phyloP scores from a whole-genome alignment of 1,140 invertebrate species.

The Pemphigus obesinymphae region DNA sequence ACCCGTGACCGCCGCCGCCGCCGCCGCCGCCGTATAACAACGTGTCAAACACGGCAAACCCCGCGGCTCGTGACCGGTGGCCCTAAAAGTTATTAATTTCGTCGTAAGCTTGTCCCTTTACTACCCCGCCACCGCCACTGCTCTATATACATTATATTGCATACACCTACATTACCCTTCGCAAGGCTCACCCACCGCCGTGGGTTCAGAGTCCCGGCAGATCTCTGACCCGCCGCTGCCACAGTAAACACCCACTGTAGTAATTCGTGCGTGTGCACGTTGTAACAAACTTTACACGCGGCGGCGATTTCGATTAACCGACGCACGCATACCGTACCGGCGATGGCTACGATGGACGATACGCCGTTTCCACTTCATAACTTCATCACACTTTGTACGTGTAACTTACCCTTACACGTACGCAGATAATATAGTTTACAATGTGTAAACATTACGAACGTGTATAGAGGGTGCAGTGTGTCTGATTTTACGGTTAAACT shows the following conservation, averaged over 20 bases:
- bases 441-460: too few species aligned
- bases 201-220: background rate
- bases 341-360: background rate
- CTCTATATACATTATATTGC: background rate
- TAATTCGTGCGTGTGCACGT: background rate
- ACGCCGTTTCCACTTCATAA: background rate
- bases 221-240: background rate
- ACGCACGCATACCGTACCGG: background rate
- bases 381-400: background rate
- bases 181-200: background rate
- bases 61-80: constrained; percentile 29
- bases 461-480: too few species aligned
- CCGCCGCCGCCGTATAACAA: constrained; percentile 1
- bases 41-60: constrained; percentile 38
- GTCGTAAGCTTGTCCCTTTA: constrained; percentile 7
- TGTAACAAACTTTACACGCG: background rate
- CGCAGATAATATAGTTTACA: too few species aligned
- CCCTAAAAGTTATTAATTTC: constrained; percentile 41
- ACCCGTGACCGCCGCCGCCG: background rate
- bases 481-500: too few species aligned
- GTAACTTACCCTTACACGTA: too few species aligned
- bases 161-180: background rate
- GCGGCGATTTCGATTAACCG: constrained; percentile 19
- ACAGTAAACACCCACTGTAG: background rate
- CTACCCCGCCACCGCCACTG: background rate